A percentile compares a stretch with the other conserved stretches of the same genome.
phyloP scores from a whole-genome alignment of 1,140 invertebrate species.

The Heliconius eleuchia region DNA sequence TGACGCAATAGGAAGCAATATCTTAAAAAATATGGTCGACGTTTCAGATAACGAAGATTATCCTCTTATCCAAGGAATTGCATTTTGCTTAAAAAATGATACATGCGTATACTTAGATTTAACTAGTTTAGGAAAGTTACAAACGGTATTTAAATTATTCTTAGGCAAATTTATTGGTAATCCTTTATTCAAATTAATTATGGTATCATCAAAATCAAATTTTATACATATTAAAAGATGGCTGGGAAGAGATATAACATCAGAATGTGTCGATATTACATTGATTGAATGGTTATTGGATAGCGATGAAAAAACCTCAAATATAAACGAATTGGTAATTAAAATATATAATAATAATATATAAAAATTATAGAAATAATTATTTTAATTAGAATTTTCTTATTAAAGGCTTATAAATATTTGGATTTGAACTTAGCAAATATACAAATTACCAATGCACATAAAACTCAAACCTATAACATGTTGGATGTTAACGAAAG shows the following conservation, averaged over 20 bases:
- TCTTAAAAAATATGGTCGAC: slow-evolving; percentile 39
- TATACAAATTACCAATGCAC: slow-evolving; percentile 43
- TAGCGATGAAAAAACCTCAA: slow-evolving; percentile 58
- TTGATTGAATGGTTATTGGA: slow-evolving; percentile 68
- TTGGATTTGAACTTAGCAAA: slow-evolving; percentile 56
- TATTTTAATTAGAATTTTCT: slow-evolving; percentile 4
- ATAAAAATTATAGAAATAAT: too few species aligned
- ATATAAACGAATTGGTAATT: slow-evolving; percentile 61
- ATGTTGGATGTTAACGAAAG: slow-evolving; percentile 46
- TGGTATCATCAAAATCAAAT: slow-evolving; percentile 50
- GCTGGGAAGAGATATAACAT: slow-evolving; percentile 46
- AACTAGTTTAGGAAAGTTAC: slow-evolving; percentile 35
- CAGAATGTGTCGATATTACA: slow-evolving; percentile 51
- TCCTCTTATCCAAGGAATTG: slow-evolving; percentile 51
- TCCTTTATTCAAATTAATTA: slow-evolving; percentile 44
- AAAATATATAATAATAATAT: neutral
- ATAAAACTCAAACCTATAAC: slow-evolving; percentile 48
- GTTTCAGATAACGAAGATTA: slow-evolving; percentile 15
- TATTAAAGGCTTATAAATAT: slow-evolving; percentile 66
- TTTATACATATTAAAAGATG: slow-evolving; percentile 48
- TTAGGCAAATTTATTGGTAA: slow-evolving; percentile 48
- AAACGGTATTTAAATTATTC: slow-evolving; percentile 43
- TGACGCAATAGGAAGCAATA: slow-evolving; percentile 60
- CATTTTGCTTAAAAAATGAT: slow-evolving; percentile 48
- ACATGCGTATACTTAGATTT: slow-evolving; percentile 62